Conservation (phyloP, 2,113 vertebrate genomes). For the Nothoprocta pentlandii region DNA sequence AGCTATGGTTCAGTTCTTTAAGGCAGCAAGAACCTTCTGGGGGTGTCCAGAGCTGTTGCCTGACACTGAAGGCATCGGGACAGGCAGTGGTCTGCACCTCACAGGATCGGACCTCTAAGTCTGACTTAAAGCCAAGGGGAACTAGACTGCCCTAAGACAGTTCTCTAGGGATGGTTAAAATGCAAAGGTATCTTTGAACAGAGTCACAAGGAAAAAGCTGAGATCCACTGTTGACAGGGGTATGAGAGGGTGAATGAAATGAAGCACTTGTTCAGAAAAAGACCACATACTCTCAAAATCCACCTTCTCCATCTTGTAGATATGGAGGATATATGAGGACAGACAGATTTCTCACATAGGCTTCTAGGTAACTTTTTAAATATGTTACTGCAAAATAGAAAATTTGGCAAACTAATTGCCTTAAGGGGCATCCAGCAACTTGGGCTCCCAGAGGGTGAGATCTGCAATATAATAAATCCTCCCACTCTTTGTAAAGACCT, state of each 20-base stretch:
- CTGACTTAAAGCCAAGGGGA: not conserved
- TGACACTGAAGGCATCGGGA: not conserved
- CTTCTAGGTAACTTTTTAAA: not conserved
- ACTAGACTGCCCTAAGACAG: accelerated
- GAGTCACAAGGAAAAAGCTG: not conserved
- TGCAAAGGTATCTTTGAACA: not conserved
- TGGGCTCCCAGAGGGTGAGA: not conserved
- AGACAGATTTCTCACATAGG: not conserved
- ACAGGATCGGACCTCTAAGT: accelerated
- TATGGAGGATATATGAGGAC: not conserved
- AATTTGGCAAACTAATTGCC: not conserved
- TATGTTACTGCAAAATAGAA: not conserved
- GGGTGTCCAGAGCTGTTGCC: not conserved
- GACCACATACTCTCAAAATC: not conserved
- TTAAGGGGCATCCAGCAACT: not conserved
- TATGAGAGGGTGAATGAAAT: not conserved
- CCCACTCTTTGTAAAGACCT: not conserved
- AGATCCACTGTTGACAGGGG: not conserved
- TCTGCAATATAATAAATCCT: not conserved
- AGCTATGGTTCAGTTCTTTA: not conserved
- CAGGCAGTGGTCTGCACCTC: not conserved
- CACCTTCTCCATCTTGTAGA: not conserved
- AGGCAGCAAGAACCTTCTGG: not conserved
- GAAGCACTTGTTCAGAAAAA: not conserved
- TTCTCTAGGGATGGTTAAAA: not conserved